Base-by-base conservation (phyloP, 2,888 invertebrate genomes). In the Pediacus dermestoides region DNA sequence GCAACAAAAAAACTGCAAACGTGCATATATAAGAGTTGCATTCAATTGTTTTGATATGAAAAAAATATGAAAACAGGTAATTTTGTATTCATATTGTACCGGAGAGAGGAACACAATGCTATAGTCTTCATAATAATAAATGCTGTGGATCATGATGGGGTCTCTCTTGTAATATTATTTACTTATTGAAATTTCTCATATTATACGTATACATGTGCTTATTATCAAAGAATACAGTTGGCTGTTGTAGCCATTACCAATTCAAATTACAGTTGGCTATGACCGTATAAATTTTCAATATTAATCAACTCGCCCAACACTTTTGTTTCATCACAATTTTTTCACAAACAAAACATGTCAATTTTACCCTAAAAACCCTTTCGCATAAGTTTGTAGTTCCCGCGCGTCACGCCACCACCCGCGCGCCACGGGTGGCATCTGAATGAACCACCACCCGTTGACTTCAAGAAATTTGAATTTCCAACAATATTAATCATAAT, bases 401-500 rank as follows among this genome's bases (percentile, higher is more conserved):
- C 55, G 53, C 52, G 50, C 50, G 49, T 39, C 25, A 14, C 28
- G 32, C 23, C 8, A 26, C 42, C 46, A 44, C 53, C 46, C 51
- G 42, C 45, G 48, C 54, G 48, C 63, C 34, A 46, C 60, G 57
- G 62, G 63, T 58, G 61, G 61, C 50, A 46, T 46, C 42, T 46
- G 53, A 52, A 52, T 53, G 58, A 57, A 58, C 57, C 53, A 56
- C 66, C 66, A 58, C 66, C 66, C 65, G 66, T 55, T 46, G 63
- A 46, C 58, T 48, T 50, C 57, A 57, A 61, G 62, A 62, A 57
- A 66, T 64, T 65, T 61, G 62, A 66, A 64, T 67, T 66, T 63
- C 61, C 61, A 62, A 60, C 63, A 52, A 58, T 66, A 67, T 67
- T 66, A 67, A 67, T 67, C 66, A 67, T 60, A 59, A 59, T 65